Evolutionary conservation across 2,797 vertebrate genomes (phyloP), one percentile per base, ranked within the genome.

Genomic region (Gymnodraco acuticeps): DNA sequence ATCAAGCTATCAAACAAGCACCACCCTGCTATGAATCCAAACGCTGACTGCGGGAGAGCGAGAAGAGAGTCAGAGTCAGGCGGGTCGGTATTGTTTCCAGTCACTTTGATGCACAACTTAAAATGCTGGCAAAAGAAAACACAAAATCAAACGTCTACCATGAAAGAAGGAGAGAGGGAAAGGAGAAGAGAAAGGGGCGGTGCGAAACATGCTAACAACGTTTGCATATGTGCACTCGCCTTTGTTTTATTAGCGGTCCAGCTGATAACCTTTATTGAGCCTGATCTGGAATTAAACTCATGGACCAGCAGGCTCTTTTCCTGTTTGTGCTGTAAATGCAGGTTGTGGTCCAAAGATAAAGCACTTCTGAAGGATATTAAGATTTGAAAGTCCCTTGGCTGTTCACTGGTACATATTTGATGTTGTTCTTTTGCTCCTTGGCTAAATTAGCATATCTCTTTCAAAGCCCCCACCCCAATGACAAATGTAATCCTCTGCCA

Each of bases 371-470:
- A 92, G 95, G 95, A 96, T 97, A 96, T 96, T 96, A 96, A 95
- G 95, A 96, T 96, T 96, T 97, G 94, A 97, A 97, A 97, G 96
- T 96, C 96, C 95, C 95, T 95, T 95, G 96, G 97, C 96, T 97
- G 95, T 97, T 97, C 96, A 96, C 95, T 96, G 96, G 95, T 95
- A 95, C 96, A 96, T 95, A 97, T 98, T 97, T 97, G 96, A 98
- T 97, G 97, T 97, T 96, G 92, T 97, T 97, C 95, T 96, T 92
- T 93, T 96, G 95, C 96, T 97, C 96, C 95, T 94, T 95, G 92
- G 96, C 91, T 86, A 96, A 97, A 99, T 99, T 98, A 97, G 96
- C 97, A 98, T 98, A 96, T 96, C 95, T 93, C 91, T 96, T 97
- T 97, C 96, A 97, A 97, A 96, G 95, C 70, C 77, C 64, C 90